These are phyloP conservation scores for Sinocyclocheilus maitianheensis DNA, from an alignment of 2,113 vertebrate species.

Conservation along the genomic window DNA sequence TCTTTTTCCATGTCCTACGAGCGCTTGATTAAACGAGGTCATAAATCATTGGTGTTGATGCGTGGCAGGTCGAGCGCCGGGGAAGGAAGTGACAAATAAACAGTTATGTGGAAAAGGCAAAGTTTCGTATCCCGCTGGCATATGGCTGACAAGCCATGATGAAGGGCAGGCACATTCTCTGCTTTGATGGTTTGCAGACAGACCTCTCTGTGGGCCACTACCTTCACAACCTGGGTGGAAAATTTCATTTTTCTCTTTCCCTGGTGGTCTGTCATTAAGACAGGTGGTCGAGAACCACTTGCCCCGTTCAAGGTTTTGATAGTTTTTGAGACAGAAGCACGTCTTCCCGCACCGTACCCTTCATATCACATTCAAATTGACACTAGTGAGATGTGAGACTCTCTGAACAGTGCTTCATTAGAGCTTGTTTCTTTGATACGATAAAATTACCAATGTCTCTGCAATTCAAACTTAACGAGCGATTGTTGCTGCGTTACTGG, in stretches of 20 bases:
- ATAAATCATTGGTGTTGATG: conserved; percentile 78
- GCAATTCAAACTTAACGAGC: conserved; percentile 36
- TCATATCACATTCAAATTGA: conserved; percentile 22
- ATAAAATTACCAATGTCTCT: background rate
- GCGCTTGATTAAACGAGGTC: conserved; percentile 76
- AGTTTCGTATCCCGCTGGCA: conserved; percentile 71
- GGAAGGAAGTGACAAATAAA: conserved; percentile 64
- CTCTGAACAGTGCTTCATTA: conserved; percentile 38
- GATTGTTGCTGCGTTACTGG: conserved; percentile 20
- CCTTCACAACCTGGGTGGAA: conserved; percentile 6
- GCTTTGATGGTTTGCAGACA: conserved; percentile 63
- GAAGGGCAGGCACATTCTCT: conserved; percentile 66
- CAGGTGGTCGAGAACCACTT: background rate
- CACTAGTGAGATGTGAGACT: background rate
- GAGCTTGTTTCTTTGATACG: background rate
- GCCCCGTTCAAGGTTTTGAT: conserved; percentile 27
- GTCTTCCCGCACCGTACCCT: background rate
- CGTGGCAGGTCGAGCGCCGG: conserved; percentile 67
- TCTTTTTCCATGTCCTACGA: conserved; percentile 69
- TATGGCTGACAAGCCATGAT: conserved; percentile 68
- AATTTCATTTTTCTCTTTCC: conserved; percentile 34
- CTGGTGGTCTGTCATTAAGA: conserved; percentile 37
- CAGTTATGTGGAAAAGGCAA: conserved; percentile 60
- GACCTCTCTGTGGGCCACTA: conserved; percentile 51
- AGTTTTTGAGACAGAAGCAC: background rate